Evolutionary conservation across 2,888 invertebrate genomes (phyloP), one percentile per base, ranked within the genome.

Genomic region (Aplocera efformata): DNA sequence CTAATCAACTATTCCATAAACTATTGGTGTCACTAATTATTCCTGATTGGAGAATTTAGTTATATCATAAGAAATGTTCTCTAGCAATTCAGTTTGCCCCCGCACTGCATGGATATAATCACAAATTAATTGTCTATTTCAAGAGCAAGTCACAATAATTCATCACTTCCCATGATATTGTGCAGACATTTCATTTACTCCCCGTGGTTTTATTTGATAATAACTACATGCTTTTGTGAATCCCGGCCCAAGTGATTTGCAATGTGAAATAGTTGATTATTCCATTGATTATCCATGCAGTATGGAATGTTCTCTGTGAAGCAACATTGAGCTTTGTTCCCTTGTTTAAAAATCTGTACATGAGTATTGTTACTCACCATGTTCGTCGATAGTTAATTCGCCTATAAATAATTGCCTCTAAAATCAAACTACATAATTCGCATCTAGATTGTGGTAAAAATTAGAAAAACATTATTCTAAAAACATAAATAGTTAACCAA

Each of bases 21-120:
- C 79, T 84, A 85, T 84, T 83, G 85, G 82, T 85, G 83, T 85
- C 70, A 63, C 71, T 77, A 69, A 71, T 73, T 67, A 72, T 56
- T 63, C 59, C 63, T 59, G 60, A 71, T 58, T 50, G 63, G 67
- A 69, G 60, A 66, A 68, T 66, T 58, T 49, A 55, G 51, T 63
- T 55, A 61, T 62, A 70, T 71, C 69, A 67, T 74, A 73, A 79
- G 71, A 77, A 58, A 53, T 57, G 53, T 56, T 60, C 9, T 7
- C 26, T 48, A 48, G 45, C 30, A 26, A 3, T 44, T 36, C 32
- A 32, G 42, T 47, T 41, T 38, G 49, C 52, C 55, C 46, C 48
- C 28, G 47, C 53, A 57, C 46, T 42, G 48, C 58, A 50, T 44
- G 38, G 50, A 59, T 48, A 42, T 13, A 33, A 22, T n/a, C 30